Evolutionary conservation across 2,797 vertebrate species (phyloP), one percentile per base, ranked within the genome.

Genomic region (Pampus argenteus): DNA sequence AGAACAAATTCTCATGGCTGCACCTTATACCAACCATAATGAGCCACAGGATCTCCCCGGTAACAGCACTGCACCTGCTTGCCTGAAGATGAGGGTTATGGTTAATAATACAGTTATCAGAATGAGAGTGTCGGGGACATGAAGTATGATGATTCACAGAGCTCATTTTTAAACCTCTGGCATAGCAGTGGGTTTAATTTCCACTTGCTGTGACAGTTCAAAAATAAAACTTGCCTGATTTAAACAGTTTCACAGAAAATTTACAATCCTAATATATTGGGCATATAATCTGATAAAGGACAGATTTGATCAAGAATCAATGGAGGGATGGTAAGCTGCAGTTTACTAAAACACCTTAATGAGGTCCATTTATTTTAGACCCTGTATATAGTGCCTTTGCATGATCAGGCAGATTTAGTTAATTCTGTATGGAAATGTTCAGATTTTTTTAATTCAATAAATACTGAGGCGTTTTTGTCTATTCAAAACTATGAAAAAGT

Each of bases 281-380:
- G 54, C 18, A 38, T 55, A 13, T 48, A 26, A 61, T 60, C 29
- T 7, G 36, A 23, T 55, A 25, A 29, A 59, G 26, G 13, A 59
- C 20, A 47, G 28, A 65, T 66, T 44, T 66, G 65, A 31, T 10
- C 38, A 47, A 22, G n/a, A 71, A 38, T 66, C 47, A 55, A 49
- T 66, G 76, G 76, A 72, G 36, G 34, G 50, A 14, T 22, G 66
- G 25, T 25, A 66, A 66, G 59, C 48, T 25, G 42, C 60, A 34
- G 51, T 50, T 55, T 54, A 62, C 52, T 20, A 44, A 60, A 74
- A 61, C 56, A 59, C 59, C 25, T 38, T 34, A 82, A 49, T 29
- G 50, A 60, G 51, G 38, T 61, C 14, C 11, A 66, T 70, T 79
- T 47, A 44, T 62, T 74, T 56, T 1, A 28, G 22, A 17, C 28